These are phyloP conservation scores for Phrixothrix hirtus DNA, from an alignment of 2,888 invertebrate species.

Conservation along the genomic window DNA sequence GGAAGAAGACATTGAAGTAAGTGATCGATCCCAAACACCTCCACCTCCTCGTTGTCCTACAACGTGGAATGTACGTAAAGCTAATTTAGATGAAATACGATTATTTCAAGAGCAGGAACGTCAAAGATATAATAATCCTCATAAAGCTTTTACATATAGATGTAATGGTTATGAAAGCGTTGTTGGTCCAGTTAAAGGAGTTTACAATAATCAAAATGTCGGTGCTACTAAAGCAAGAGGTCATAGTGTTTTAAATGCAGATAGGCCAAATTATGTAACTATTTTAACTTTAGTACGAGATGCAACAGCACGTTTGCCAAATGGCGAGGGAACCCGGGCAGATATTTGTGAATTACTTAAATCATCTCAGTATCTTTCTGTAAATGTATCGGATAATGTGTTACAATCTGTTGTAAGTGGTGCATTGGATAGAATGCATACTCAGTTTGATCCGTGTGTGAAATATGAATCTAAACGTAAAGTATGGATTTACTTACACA, in stretches of 20 bases:
- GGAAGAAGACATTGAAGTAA: conserved; percentile 50
- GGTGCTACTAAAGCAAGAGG: conserved; percentile 71
- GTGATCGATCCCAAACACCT: conserved; percentile 57
- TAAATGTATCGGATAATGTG: conserved; percentile 64
- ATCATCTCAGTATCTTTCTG: conserved; percentile 65
- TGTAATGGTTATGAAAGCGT: conserved; percentile 56
- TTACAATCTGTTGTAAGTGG: conserved; percentile 85
- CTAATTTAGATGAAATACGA: conserved; percentile 75
- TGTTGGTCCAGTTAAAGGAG: conserved; percentile 66
- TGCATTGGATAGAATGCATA: conserved; percentile 86
- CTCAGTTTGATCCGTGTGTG: conserved; percentile 90
- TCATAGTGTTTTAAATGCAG: conserved; percentile 79
- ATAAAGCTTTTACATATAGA: conserved; percentile 87
- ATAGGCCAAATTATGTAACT: conserved; percentile 88
- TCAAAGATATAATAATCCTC: conserved; percentile 82
- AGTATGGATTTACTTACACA: conserved; percentile 94
- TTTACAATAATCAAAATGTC: conserved; percentile 67
- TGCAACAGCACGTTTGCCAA: conserved; percentile 89
- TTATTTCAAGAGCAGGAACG: conserved; percentile 81
- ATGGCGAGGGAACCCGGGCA: conserved; percentile 90
- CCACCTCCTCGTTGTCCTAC: conserved; percentile 71
- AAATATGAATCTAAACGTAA: conserved; percentile 90
- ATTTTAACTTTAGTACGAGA: conserved; percentile 90
- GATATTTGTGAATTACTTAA: conserved; percentile 87
- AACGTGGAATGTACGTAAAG: conserved; percentile 80